phyloP scores from a whole-genome alignment of 2,888 invertebrate species.

The Mycalesis mineus region DNA sequence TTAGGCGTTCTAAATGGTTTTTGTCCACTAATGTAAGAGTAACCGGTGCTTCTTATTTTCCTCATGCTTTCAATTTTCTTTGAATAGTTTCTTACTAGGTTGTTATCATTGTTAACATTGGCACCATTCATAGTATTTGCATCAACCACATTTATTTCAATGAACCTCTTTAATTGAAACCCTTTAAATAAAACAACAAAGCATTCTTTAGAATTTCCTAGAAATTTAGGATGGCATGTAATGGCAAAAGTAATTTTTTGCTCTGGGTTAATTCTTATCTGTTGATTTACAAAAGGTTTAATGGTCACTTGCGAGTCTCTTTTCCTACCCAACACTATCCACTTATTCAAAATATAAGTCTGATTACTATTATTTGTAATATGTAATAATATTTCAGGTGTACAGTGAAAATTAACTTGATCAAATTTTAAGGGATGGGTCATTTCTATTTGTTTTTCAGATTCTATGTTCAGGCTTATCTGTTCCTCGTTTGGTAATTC shows the following conservation, averaged over 20 bases:
- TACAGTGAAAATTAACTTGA: slow-evolving; percentile 57
- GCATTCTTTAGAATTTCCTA: slow-evolving; percentile 80
- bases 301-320: slow-evolving; percentile 74
- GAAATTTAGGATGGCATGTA: slow-evolving; percentile 76
- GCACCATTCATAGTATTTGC: slow-evolving; percentile 26
- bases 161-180: slow-evolving; percentile 79
- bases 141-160: slow-evolving; percentile 73
- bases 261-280: slow-evolving; percentile 56
- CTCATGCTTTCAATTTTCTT: slow-evolving; percentile 45
- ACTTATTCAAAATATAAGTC: slow-evolving; percentile 63
- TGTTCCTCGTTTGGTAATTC: slow-evolving; percentile 38
- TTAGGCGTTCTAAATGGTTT: slow-evolving; percentile 68
- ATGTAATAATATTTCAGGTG: slow-evolving; percentile 40
- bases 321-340: slow-evolving; percentile 72
- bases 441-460: slow-evolving; percentile 74
- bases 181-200: slow-evolving; percentile 79
- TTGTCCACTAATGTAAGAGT: slow-evolving; percentile 74
- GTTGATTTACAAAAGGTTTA: slow-evolving; percentile 51
- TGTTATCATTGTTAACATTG: not conserved
- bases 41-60: slow-evolving; percentile 40
- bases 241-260: slow-evolving; percentile 64
- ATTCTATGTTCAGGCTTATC: slow-evolving; percentile 48
- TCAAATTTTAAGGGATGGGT: slow-evolving; percentile 70
- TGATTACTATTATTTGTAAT: slow-evolving; percentile 67
- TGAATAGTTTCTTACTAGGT: slow-evolving; percentile 25